Base-by-base conservation (phyloP, 2,888 invertebrate genomes). In the Cephonodes hylas region DNA sequence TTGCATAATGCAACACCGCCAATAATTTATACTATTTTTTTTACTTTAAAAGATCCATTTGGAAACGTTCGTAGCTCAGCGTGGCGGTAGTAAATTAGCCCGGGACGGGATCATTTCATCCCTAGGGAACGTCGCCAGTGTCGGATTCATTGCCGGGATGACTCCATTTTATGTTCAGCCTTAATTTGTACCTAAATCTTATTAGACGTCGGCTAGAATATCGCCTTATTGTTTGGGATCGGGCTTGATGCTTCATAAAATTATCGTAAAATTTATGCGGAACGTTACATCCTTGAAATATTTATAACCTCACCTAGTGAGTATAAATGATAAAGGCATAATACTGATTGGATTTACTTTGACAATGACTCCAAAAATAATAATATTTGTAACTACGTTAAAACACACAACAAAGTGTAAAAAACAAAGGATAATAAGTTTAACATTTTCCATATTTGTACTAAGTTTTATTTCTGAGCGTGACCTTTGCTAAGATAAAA, bases 101-200 rank as follows among this genome's bases (percentile, higher is more conserved):
- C 59, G 59, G 62, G 25, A 10, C 60, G 53, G 48, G 60, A 60
- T 60, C 60, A 60, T 60, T 60, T 53, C 38, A 23, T 53, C 63
- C 58, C 63, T 13, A 53, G 61, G 53, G 57, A 61, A 38, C 25
- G 57, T 22, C 57, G 23, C 44, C 56, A 62, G 62, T 62, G 64
- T 62, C 64, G 56, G 60, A 62, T 64, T 64, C 64, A 60, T 53
- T 60, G 60, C 53, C 48, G 60, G 48, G 60, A 53, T 60, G 60
- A 60, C 53, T 60, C 42, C 60, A 42, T 60, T 60, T 60, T 60
- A 60, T 60, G 60, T 53, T 15, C 42, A 25, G 59, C 60, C 63
- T 66, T 71, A 71, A 71, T 71, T 71, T 69, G 69, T 65, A 63
- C 57, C 64, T 65, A 65, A 68, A 70, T 68, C 66, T 66, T 64